Evolutionary conservation across 2,888 invertebrate species (phyloP), one percentile per base, ranked within the genome.

Genomic region (Lasioglossum figueresi): DNA sequence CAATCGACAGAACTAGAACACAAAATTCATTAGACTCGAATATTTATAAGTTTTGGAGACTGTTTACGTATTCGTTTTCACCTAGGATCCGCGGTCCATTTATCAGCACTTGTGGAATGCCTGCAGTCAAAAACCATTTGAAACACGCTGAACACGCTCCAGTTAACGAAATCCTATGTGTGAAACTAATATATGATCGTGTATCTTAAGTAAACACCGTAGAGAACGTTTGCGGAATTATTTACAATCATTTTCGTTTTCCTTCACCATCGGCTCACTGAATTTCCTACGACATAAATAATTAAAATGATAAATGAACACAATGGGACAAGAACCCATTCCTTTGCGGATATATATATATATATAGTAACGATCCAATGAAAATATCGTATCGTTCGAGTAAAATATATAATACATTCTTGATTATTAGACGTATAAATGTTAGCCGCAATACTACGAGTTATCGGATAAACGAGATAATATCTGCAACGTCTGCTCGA

Each of bases 71-170:
- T 31, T 27, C 34, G 31, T 63, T 31, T 31, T 31, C 63, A 6
- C 63, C 6, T 8, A 3, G 63, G 31, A 63, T 68, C 68, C 68
- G 68, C 68, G 34, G 68, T 68, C 34, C 37, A 10, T 68, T 37
- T 90, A 89, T 88, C 89, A 91, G 91, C 92, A 91, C 91, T 91
- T 89, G 92, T 91, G 91, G 89, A 91, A 90, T 91, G 92, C 91
- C 91, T 91, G 92, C 91, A 90, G 88, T 84, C 86, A 85, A 84
- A 86, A 76, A 79, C 84, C 79, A 88, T 81, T 45, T 88, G 37
- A 48, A 86, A 85, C 86, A 52, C 52, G 79, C 77, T 86, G 70
- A 75, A 82, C 84, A 76, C 80, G 75, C 70, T 52, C 82, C 48
- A 56, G 71, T 82, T 82, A 81, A 80, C 68, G 37, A 88, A 84